phyloP scores from a whole-genome alignment of 1,140 invertebrate genomes.

The Procambarus clarkii region DNA sequence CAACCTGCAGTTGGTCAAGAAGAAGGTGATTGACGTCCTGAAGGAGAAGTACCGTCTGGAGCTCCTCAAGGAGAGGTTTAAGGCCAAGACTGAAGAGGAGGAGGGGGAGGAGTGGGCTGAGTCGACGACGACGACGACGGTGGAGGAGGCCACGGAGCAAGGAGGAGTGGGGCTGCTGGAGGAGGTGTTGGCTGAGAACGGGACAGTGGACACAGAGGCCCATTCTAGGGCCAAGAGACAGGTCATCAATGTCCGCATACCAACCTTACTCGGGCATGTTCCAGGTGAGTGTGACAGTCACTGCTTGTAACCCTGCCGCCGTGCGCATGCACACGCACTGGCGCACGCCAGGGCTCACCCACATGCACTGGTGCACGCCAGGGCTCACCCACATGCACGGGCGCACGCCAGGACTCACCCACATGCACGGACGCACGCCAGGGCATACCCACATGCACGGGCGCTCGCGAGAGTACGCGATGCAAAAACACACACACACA shows the following conservation, averaged over 20 bases:
- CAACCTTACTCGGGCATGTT: slow-evolving; percentile 18
- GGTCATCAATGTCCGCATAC: not conserved
- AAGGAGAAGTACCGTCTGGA: slow-evolving; percentile 10
- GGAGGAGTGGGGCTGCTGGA: not conserved
- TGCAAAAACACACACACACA: no score
- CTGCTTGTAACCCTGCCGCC: no score
- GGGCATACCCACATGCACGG: not conserved
- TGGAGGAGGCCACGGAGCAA: not conserved
- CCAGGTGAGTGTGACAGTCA: slow-evolving; percentile 3
- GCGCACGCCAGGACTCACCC: not conserved
- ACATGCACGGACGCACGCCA: not conserved
- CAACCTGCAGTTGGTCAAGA: not conserved
- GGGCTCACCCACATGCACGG: not conserved
- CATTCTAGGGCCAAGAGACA: not conserved
- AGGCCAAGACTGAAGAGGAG: not conserved
- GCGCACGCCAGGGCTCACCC: no score
- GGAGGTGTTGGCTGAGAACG: not conserved
- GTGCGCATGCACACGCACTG: no score
- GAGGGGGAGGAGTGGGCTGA: not conserved
- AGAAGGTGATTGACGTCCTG: slow-evolving; percentile 1
- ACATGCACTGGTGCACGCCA: not conserved
- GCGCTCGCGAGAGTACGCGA: no score
- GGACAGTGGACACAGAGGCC: not conserved
- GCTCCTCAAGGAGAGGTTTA: not conserved
- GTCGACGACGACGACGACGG: not conserved